phyloP scores from a whole-genome alignment of 2,888 invertebrate species.

The Orthosia gracilis region DNA sequence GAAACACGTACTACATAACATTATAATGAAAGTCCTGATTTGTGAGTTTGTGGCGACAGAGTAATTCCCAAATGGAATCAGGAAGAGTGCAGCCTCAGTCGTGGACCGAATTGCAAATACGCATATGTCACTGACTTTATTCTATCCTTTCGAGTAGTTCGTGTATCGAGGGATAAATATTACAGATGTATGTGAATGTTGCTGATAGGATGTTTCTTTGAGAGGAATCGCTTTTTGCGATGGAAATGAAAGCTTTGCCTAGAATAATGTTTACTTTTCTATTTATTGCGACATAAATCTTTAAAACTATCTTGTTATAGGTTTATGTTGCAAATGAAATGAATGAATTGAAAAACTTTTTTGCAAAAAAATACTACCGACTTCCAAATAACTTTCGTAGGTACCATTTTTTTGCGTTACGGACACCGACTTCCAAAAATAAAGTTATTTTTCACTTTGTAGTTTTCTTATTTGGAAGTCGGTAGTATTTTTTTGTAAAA shows the following conservation, averaged over 20 bases:
- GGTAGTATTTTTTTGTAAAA: too few relatives aligned
- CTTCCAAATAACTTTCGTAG: too few relatives aligned
- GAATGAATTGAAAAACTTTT: too few relatives aligned
- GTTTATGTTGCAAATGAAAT: neutral
- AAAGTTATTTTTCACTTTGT: too few relatives aligned
- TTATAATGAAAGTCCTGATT: constrained; percentile 89
- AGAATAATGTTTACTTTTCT: too few relatives aligned
- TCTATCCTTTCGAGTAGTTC: constrained; percentile 69
- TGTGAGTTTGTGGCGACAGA: constrained; percentile 87
- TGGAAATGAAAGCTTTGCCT: neutral
- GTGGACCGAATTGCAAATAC: constrained; percentile 89
- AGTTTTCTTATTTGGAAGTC: too few relatives aligned
- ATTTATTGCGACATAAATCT: neutral
- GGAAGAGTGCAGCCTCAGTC: constrained; percentile 85
- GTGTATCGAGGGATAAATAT: constrained; percentile 63
- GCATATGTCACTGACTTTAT: constrained; percentile 87
- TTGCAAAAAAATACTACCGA: too few relatives aligned
- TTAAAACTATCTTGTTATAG: neutral
- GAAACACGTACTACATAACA: constrained; percentile 56
- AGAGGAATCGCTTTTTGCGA: constrained; percentile 10
- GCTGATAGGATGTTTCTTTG: constrained; percentile 30
- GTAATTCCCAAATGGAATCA: constrained; percentile 91
- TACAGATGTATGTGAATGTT: constrained; percentile 37
- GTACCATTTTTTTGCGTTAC: too few relatives aligned
- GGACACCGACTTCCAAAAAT: too few relatives aligned